Conservation (phyloP, 1,140 invertebrate genomes). For the Halyomorpha halys region DNA sequence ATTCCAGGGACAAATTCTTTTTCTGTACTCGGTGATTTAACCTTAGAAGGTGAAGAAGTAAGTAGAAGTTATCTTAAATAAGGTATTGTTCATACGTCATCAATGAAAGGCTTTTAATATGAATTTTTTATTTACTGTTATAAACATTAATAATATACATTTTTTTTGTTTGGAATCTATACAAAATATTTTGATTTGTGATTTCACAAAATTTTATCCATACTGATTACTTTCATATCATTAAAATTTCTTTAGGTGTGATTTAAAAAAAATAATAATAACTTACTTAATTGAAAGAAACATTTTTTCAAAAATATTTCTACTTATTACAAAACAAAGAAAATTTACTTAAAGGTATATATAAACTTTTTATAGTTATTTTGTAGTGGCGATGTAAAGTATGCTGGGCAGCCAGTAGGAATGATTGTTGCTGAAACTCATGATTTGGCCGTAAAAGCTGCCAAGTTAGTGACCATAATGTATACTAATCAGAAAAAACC, state of each 20-base stretch:
- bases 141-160: no score
- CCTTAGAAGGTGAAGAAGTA: slow-evolving; percentile 38
- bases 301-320: no score
- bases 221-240: no score
- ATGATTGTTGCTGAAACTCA: slow-evolving; percentile 53
- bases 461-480: slow-evolving; percentile 52
- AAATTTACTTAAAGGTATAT: no score
- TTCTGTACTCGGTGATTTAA: slow-evolving; percentile 7
- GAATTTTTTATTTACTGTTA: not conserved
- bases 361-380: slow-evolving; percentile 39
- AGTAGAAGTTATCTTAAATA: not conserved
- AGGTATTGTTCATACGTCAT: not conserved
- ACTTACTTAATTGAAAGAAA: no score
- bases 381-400: slow-evolving; percentile 42
- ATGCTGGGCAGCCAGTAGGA: slow-evolving; percentile 61
- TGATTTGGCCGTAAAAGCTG: slow-evolving; percentile 48
- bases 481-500: slow-evolving; percentile 45
- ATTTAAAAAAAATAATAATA: no score
- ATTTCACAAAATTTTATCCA: no score
- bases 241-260: no score
- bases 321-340: no score
- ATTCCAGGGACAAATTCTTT: slow-evolving; percentile 59
- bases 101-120: not conserved
- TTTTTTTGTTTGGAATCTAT: no score
- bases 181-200: no score